A percentile compares a stretch with the other conserved stretches of the same genome.
Conservation (phyloP, 1,140 invertebrate species). For the Eufriesea mexicana region DNA sequence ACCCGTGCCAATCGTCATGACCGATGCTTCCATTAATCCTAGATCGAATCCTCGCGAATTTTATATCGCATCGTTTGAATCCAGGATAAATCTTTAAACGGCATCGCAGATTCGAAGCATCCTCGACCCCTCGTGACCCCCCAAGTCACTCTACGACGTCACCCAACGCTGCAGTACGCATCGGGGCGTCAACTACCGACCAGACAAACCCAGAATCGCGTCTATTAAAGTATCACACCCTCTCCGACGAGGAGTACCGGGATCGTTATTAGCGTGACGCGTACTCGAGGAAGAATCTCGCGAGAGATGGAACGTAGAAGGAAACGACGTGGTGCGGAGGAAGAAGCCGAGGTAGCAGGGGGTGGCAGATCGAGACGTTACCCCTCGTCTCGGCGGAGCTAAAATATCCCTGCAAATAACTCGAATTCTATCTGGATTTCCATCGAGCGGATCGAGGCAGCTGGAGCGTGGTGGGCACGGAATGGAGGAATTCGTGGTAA, state of each 20-base stretch:
- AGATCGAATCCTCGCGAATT: too few relatives aligned
- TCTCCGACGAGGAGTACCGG: too few relatives aligned
- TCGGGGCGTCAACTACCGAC: too few relatives aligned
- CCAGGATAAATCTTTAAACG: too few relatives aligned
- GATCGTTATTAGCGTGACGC: conserved; percentile 44
- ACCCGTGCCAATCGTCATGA: not conserved
- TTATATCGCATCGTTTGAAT: too few relatives aligned
- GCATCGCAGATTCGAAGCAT: too few relatives aligned
- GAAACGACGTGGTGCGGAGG: conserved; percentile 31
- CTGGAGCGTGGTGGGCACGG: not conserved
- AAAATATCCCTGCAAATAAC: conserved; percentile 69
- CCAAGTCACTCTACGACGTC: too few relatives aligned
- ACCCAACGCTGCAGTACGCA: too few relatives aligned
- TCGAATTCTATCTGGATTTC: conserved; percentile 67
- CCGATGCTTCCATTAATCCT: not conserved
- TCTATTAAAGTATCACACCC: not conserved
- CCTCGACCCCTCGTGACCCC: too few relatives aligned
- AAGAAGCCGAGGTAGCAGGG: conserved; percentile 1
- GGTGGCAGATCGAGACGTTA: conserved; percentile 61
- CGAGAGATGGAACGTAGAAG: conserved; percentile 51
- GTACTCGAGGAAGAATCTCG: not conserved
- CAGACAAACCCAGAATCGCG: not conserved
- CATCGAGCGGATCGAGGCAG: conserved; percentile 47
- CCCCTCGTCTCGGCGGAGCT: conserved; percentile 25
- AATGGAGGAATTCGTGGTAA: conserved; percentile 36